phyloP scores from a whole-genome alignment of 2,797 vertebrate species.

The Smutsia gigantea region DNA sequence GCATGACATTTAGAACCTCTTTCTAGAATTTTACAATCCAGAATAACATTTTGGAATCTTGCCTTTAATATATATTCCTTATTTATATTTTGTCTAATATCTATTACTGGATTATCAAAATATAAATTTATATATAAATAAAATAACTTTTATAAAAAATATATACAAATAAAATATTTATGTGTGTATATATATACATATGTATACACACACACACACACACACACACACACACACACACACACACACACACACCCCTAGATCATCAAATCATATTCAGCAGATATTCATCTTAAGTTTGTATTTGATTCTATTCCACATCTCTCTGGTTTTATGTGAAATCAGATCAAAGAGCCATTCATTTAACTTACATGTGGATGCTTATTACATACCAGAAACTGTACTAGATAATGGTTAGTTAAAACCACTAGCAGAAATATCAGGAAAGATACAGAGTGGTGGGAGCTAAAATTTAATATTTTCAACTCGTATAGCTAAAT shows the following conservation, averaged over 20 bases:
- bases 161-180: too few species aligned
- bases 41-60: neutral
- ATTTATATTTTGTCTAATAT: neutral
- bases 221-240: too few species aligned
- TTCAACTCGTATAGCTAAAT: neutral
- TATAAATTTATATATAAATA: neutral
- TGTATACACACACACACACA: too few species aligned
- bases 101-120: neutral
- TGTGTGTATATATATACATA: too few species aligned
- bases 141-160: too few species aligned
- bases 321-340: conserved; percentile 11
- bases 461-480: neutral
- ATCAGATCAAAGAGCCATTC: neutral
- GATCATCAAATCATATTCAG: neutral
- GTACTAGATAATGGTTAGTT: neutral
- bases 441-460: neutral
- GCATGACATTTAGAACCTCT: neutral
- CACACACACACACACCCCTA: neutral
- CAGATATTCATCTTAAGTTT: neutral
- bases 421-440: neutral
- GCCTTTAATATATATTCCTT: neutral
- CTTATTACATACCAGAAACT: neutral
- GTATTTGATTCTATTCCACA: neutral
- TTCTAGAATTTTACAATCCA: neutral
- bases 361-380: neutral